These are phyloP conservation scores for Hemicrepidius hirtus DNA, from an alignment of 2,888 invertebrate genomes.

Conservation along the genomic window DNA sequence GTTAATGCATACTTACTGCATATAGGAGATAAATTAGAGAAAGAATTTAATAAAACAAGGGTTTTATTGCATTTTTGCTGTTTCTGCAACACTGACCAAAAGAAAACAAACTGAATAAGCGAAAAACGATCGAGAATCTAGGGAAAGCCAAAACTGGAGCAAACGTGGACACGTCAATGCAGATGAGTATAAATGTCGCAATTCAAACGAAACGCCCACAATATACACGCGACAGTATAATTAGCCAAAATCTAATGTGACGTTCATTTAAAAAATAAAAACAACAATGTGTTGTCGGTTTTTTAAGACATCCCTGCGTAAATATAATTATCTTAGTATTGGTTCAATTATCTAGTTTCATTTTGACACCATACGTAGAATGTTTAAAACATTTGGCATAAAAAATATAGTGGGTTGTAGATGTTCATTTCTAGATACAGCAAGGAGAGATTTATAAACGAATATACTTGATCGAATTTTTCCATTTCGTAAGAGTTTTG, in stretches of 20 bases:
- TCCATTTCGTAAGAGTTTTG: neutral
- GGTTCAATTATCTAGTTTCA: too few relatives aligned
- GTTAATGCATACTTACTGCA: too few relatives aligned
- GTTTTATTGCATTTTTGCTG: too few relatives aligned
- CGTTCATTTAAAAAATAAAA: neutral
- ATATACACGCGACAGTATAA: neutral
- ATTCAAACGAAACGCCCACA: neutral
- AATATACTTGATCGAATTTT: neutral
- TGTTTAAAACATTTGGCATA: too few relatives aligned
- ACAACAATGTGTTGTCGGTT: neutral
- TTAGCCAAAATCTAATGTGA: neutral
- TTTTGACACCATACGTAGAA: too few relatives aligned
- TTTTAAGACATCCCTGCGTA: too few relatives aligned
- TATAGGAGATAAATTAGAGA: too few relatives aligned
- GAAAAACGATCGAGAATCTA: neutral
- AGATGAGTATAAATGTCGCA: constrained; percentile 6
- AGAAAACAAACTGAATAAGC: neutral
- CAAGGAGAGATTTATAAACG: neutral
- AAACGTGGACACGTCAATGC: neutral
- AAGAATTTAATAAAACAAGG: too few relatives aligned
- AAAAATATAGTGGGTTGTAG: too few relatives aligned
- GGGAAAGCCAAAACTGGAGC: constrained; percentile 4
- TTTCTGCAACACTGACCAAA: neutral
- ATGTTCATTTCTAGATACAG: too few relatives aligned
- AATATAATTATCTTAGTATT: too few relatives aligned